Evolutionary conservation across 37 sponge, comb jelly and placozoan genomes (phyloP).

Genomic region (Tethya wilhelma): DNA sequence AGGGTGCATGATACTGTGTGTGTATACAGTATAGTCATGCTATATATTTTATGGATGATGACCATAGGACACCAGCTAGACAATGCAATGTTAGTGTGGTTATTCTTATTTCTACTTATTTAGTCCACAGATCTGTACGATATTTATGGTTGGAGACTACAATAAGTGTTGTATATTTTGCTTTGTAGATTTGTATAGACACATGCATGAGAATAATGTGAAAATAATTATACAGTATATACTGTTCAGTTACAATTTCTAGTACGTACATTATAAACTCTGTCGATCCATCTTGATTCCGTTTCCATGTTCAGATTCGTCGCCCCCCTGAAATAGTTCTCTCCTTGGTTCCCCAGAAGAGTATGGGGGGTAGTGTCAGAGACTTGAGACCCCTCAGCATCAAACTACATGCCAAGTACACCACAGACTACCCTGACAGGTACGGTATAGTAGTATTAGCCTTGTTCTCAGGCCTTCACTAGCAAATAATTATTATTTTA

Average conservation of each 20-base stretch:
- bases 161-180: no score
- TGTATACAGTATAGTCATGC: no score
- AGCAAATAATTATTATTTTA: neutral
- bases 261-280: neutral
- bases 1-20: no score
- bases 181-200: no score
- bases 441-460: neutral
- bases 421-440: slow-evolving; percentile 80
- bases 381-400: slow-evolving; percentile 35
- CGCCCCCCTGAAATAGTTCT: slow-evolving; percentile 68
- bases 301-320: slow-evolving; percentile 55
- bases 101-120: no score
- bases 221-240: no score
- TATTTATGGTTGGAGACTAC: no score
- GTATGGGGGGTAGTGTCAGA: slow-evolving; percentile 35
- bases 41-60: no score
- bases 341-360: slow-evolving; percentile 64
- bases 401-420: slow-evolving; percentile 56
- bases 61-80: no score
- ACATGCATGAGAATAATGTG: neutral
- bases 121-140: no score
- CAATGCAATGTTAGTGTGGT: no score
- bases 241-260: neutral
- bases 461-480: neutral
- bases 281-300: neutral